Base-by-base conservation (phyloP, 2,888 invertebrate genomes). In the Noctua pronuba region DNA sequence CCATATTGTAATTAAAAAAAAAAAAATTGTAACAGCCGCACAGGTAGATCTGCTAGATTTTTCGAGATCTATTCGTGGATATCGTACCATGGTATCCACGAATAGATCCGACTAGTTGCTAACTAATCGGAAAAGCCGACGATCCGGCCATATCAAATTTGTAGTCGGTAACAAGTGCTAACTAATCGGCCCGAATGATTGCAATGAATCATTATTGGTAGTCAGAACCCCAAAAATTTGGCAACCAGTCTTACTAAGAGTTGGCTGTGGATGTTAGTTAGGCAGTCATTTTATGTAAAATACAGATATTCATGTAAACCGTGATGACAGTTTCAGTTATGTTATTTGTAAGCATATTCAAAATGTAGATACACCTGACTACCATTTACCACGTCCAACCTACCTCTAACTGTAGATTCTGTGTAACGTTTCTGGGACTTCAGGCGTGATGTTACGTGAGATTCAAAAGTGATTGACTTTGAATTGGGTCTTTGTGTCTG, bases 401-500 rank as follows among this genome's bases (percentile, higher is more conserved):
- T 24, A 24, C 13, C 10, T 73, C 21, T n/a, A 6, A 7, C 4
- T 35, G 3, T 10, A 21, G n/a, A 11, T 16, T 28, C 35, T 46
- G 24, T 2, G 18, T 28, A 11, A 8, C 18, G 18, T n/a, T 46
- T 28, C 4, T 0, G 3, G 3, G 6, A 55, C 21, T 55, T 55
- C n/a, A 11, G 5, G 31, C 8, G n/a, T 74, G 3, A 52, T 31
- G 13, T 44, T 75, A 35, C 44, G 41, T 13, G n/a, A 55, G 31
- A 35, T 76, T 60, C 35, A 38, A 38, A 74, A 58, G 35, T 46
- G 58, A 75, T 60, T 60, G 58, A 60, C 28, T 60, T 38, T 75
- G 44, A 58, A 75, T 24, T 28, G 16, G 44, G 31, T 16, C n/a
- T n/a, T 52, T 52, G 52, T 74, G 31, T 31, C 18, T 41, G 52